phyloP scores from a whole-genome alignment of 2,113 vertebrate genomes.

The Ursus arctos region DNA sequence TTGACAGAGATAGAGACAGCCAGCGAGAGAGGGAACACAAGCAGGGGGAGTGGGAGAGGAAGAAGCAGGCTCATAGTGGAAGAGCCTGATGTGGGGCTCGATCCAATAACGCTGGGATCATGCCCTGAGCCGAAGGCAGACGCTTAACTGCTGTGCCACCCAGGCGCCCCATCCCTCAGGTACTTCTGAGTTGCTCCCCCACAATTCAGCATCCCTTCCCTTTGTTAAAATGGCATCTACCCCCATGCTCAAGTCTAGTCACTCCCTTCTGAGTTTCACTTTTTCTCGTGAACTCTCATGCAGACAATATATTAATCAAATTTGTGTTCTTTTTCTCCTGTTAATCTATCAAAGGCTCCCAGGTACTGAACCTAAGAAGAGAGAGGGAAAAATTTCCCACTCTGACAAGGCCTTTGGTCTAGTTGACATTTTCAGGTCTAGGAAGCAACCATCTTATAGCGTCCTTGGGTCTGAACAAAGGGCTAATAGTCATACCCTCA shows the following conservation, averaged over 20 bases:
- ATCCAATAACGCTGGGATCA: too few relatives aligned
- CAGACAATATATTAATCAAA: neutral
- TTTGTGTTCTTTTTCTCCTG: neutral
- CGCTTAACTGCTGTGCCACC: too few relatives aligned
- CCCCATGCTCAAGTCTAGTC: neutral
- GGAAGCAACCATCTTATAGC: neutral
- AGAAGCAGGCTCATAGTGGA: too few relatives aligned
- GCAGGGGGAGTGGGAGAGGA: too few relatives aligned
- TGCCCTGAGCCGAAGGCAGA: too few relatives aligned
- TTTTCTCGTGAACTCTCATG: neutral
- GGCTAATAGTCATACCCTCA: neutral
- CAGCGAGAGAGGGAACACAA: too few relatives aligned
- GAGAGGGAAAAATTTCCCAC: neutral
- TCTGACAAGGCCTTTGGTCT: too few relatives aligned
- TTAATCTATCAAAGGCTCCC: neutral
- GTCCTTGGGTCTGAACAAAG: neutral
- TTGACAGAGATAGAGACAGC: too few relatives aligned
- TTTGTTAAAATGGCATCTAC: neutral
- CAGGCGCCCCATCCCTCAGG: too few relatives aligned
- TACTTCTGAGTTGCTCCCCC: neutral
- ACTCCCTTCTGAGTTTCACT: neutral
- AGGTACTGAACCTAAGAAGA: neutral
- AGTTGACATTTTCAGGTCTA: too few relatives aligned
- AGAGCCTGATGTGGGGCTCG: too few relatives aligned
- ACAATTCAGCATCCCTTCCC: neutral